A percentile compares a stretch with the other conserved stretches of the same genome.
These are phyloP conservation scores for Philopotamus ludificatus DNA, from an alignment of 1,140 invertebrate species.

Conservation along the genomic window DNA sequence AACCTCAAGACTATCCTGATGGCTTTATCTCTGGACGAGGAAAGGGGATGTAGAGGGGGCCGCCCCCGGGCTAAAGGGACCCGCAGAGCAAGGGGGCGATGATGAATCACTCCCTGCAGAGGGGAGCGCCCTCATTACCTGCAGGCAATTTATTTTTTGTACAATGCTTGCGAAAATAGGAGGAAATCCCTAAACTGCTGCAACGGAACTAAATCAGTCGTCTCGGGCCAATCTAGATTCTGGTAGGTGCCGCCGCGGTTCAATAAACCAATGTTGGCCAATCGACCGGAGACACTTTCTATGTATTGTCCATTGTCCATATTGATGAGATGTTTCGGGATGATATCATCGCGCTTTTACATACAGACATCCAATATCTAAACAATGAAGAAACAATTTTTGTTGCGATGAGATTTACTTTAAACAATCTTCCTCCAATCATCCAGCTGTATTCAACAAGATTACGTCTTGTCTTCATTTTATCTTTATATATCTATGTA, in stretches of 20 bases:
- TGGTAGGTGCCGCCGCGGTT: neutral
- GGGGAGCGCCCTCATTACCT: conserved; percentile 30
- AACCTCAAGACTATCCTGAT: conserved; percentile 28
- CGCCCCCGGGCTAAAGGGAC: neutral
- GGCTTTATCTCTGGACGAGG: conserved; percentile 23
- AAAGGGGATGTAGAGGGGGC: neutral
- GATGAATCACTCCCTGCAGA: conserved; percentile 19
- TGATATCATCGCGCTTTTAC: too few relatives aligned
- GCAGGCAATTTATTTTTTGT: conserved; percentile 32
- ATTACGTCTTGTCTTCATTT: too few relatives aligned
- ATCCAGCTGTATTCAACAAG: too few relatives aligned
- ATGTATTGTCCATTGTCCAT: too few relatives aligned
- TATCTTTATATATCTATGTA: too few relatives aligned
- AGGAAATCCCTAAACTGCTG: neutral
- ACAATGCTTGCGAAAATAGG: conserved; percentile 11
- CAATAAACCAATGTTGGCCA: neutral
- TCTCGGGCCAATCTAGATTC: too few relatives aligned
- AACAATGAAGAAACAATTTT: too few relatives aligned
- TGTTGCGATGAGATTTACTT: too few relatives aligned
- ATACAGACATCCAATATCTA: too few relatives aligned
- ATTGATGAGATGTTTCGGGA: too few relatives aligned
- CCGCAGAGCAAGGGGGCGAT: neutral
- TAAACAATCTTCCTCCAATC: too few relatives aligned
- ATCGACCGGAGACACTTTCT: neutral
- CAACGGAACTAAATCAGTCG: neutral